A percentile compares a stretch with the other conserved stretches of the same genome.
Conservation (phyloP, 2,888 invertebrate genomes). For the Nephrotoma flavescens region DNA sequence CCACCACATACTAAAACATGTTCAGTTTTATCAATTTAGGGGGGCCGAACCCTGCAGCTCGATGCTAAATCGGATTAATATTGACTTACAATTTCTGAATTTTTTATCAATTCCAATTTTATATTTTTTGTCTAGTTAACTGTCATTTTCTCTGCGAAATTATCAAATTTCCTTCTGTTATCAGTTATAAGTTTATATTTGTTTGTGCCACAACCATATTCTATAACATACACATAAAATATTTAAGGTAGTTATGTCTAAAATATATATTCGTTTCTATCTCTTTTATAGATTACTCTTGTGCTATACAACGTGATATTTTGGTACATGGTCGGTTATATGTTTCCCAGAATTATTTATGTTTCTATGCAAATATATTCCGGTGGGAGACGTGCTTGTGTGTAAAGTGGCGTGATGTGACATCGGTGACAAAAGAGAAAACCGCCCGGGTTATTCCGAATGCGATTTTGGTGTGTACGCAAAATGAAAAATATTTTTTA, state of each 20-base stretch:
- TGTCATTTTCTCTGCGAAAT: not conserved
- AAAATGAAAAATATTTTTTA: slow-evolving; percentile 77
- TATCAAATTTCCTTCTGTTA: not conserved
- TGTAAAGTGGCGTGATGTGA: slow-evolving; percentile 80
- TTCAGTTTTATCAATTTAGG: not conserved
- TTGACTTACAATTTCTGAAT: not conserved
- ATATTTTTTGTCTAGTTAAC: not conserved
- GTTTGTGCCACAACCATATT: not conserved
- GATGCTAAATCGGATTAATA: not conserved
- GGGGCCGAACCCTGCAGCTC: not conserved
- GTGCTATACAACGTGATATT: slow-evolving; percentile 92
- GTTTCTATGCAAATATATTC: slow-evolving; percentile 96
- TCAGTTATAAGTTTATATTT: not conserved
- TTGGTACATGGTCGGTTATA: slow-evolving; percentile 90
- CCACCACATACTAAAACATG: not conserved
- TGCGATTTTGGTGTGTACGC: slow-evolving; percentile 76
- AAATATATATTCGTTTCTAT: not conserved
- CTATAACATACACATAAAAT: not conserved
- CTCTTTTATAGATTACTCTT: slow-evolving; percentile 69
- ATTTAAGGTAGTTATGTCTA: not conserved
- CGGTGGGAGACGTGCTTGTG: slow-evolving; percentile 86
- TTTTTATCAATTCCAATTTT: not conserved
- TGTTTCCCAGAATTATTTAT: slow-evolving; percentile 87
- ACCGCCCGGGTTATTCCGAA: slow-evolving; percentile 91
- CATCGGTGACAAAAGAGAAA: slow-evolving; percentile 88